phyloP scores from a whole-genome alignment of 2,797 vertebrate genomes.

The Nannoperca obscura region DNA sequence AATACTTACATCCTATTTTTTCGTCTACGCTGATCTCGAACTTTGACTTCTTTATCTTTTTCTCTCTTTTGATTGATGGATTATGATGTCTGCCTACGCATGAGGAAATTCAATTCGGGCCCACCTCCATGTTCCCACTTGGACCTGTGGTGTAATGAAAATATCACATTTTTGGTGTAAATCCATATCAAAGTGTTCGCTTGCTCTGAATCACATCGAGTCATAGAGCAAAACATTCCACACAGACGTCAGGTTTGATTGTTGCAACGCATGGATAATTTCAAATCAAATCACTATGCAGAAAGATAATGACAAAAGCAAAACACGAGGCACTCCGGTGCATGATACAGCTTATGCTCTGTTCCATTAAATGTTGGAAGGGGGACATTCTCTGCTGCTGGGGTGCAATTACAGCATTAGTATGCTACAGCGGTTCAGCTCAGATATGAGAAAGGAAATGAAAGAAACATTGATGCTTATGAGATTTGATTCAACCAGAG shows the following conservation, averaged over 20 bases:
- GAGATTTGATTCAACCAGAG: slow-evolving; percentile 26
- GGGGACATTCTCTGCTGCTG: slow-evolving; percentile 36
- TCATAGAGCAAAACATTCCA: slow-evolving; percentile 22
- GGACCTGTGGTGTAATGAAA: slow-evolving; percentile 28
- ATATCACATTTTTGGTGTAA: slow-evolving; percentile 10
- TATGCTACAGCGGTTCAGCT: slow-evolving; percentile 36
- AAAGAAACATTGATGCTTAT: background rate
- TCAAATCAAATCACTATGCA: slow-evolving; percentile 50
- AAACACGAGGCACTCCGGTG: slow-evolving; percentile 32
- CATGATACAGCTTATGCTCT: slow-evolving; percentile 43
- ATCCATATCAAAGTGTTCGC: slow-evolving; percentile 11
- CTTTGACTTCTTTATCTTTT: slow-evolving; percentile 6
- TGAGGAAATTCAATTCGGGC: slow-evolving; percentile 3
- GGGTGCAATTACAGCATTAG: slow-evolving; percentile 51
- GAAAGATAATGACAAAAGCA: slow-evolving; percentile 58
- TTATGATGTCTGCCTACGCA: slow-evolving; percentile 16
- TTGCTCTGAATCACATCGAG: background rate
- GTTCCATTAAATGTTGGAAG: slow-evolving; percentile 54
- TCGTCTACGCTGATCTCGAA: background rate
- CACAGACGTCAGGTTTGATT: slow-evolving; percentile 47
- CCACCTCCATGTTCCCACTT: slow-evolving; percentile 8
- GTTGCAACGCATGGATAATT: slow-evolving; percentile 37
- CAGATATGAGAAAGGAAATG: slow-evolving; percentile 23
- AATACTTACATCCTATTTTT: background rate
- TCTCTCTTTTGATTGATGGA: background rate